Evolutionary conservation across 2,797 vertebrate genomes (phyloP).

Genomic region (Tympanoctomys barrerae): DNA sequence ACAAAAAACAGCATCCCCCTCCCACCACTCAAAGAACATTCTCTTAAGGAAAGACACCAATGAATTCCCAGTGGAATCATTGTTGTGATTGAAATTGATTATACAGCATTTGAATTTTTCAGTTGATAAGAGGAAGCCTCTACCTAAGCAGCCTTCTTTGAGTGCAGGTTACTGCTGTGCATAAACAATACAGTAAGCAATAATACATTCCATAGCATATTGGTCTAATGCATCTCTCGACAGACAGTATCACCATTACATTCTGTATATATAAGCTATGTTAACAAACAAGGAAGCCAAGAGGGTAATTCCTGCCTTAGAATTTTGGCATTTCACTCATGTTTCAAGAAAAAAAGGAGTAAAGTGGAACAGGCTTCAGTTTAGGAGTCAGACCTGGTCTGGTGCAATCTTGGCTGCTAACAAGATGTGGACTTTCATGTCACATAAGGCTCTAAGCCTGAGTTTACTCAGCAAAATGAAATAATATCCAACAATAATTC

Average conservation of each 20-base stretch:
- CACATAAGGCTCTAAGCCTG: neutral
- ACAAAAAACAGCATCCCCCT: neutral
- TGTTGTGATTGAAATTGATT: neutral
- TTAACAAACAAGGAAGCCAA: neutral
- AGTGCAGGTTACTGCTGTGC: neutral
- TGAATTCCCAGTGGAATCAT: slow-evolving; percentile 31
- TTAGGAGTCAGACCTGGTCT: slow-evolving; percentile 15
- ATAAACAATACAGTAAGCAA: slow-evolving; percentile 32
- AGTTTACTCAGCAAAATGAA: neutral
- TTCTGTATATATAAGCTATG: neutral
- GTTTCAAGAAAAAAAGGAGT: neutral
- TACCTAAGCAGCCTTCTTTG: slow-evolving; percentile 69
- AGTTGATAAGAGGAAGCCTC: slow-evolving; percentile 59
- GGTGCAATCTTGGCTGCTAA: neutral
- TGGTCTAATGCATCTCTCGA: neutral
- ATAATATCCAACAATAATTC: neutral
- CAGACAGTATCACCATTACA: neutral
- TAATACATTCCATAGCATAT: neutral
- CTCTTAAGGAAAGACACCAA: neutral
- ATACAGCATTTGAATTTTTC: neutral
- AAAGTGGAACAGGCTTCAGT: neutral
- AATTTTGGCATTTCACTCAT: neutral
- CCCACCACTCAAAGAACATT: neutral
- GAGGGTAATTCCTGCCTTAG: neutral
- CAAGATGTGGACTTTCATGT: neutral